A percentile compares a stretch with the other conserved stretches of the same genome.
Evolutionary conservation across 2,888 invertebrate species (phyloP).

Genomic region (Venusia cambrica): DNA sequence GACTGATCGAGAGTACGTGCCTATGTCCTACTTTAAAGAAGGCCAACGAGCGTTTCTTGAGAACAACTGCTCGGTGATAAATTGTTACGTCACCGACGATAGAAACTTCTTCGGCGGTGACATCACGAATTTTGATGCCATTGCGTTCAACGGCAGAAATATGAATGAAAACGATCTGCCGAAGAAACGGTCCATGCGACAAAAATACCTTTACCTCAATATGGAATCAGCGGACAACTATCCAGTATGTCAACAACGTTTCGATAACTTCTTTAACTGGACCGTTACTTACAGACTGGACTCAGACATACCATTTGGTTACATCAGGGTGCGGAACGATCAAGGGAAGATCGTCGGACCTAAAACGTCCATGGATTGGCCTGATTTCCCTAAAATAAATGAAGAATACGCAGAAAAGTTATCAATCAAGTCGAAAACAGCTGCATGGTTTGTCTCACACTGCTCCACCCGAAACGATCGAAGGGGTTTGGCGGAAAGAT

Average conservation of each 20-base stretch:
- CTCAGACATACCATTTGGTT: slow-evolving; percentile 60
- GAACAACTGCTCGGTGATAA: slow-evolving; percentile 51
- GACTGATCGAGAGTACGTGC: slow-evolving; percentile 47
- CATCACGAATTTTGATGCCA: slow-evolving; percentile 52
- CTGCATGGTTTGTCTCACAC: slow-evolving; percentile 69
- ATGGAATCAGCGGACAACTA: slow-evolving; percentile 63
- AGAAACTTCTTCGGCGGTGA: slow-evolving; percentile 47
- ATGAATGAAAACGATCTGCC: slow-evolving; percentile 41
- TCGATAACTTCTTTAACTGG: slow-evolving; percentile 65
- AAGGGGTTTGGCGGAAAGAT: slow-evolving; percentile 36
- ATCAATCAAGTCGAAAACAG: slow-evolving; percentile 56
- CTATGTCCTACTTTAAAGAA: slow-evolving; percentile 46
- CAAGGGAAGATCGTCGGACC: slow-evolving; percentile 54
- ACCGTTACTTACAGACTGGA: slow-evolving; percentile 63
- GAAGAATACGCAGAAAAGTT: slow-evolving; percentile 36
- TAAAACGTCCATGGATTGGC: slow-evolving; percentile 45
- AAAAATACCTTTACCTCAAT: slow-evolving; percentile 62
- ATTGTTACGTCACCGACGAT: slow-evolving; percentile 56
- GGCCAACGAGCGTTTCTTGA: slow-evolving; percentile 55
- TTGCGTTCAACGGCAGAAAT: slow-evolving; percentile 60
- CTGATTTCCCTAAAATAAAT: slow-evolving; percentile 30
- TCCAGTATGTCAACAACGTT: slow-evolving; percentile 49
- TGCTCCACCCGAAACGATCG: slow-evolving; percentile 52
- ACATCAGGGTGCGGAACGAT: slow-evolving; percentile 49
- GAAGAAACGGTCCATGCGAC: slow-evolving; percentile 40